phyloP scores from a whole-genome alignment of 2,797 vertebrate species.

The Eulemur rubriventer region DNA sequence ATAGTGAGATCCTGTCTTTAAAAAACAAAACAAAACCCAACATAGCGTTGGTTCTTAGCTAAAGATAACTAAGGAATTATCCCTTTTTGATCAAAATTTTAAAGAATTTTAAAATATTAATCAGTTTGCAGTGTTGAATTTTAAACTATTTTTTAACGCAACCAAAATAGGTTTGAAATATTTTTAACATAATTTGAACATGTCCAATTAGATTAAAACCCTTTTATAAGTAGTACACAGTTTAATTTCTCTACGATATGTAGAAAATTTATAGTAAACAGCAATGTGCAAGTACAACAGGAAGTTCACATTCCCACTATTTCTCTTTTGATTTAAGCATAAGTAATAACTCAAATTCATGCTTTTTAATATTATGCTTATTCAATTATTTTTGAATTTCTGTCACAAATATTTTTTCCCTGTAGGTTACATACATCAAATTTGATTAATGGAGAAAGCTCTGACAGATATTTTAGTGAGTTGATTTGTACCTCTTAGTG shows the following conservation, averaged over 20 bases:
- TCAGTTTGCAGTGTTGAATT: neutral
- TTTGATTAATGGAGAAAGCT: conserved; percentile 72
- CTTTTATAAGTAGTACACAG: neutral
- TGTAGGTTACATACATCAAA: conserved; percentile 52
- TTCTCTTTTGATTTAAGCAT: conserved; percentile 60
- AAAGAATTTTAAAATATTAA: neutral
- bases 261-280: conserved; percentile 39
- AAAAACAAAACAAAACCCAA: no score
- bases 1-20: neutral
- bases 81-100: neutral
- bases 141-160: neutral
- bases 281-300: neutral
- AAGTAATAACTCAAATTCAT: conserved; percentile 59
- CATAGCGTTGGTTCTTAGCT: neutral
- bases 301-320: neutral
- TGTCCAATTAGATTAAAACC: conserved; percentile 21
- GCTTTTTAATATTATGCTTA: conserved; percentile 65
- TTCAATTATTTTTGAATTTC: conserved; percentile 76
- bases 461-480: conserved; percentile 74
- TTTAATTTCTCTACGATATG: conserved; percentile 4
- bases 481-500: conserved; percentile 72
- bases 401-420: conserved; percentile 68
- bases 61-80: conserved; percentile 32
- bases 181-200: conserved; percentile 20
- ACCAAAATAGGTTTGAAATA: neutral